Evolutionary conservation across 64 coral and sea anemone species (phyloP), one percentile per base, ranked within the genome.

Genomic region (Catalaphyllia jardinei): DNA sequence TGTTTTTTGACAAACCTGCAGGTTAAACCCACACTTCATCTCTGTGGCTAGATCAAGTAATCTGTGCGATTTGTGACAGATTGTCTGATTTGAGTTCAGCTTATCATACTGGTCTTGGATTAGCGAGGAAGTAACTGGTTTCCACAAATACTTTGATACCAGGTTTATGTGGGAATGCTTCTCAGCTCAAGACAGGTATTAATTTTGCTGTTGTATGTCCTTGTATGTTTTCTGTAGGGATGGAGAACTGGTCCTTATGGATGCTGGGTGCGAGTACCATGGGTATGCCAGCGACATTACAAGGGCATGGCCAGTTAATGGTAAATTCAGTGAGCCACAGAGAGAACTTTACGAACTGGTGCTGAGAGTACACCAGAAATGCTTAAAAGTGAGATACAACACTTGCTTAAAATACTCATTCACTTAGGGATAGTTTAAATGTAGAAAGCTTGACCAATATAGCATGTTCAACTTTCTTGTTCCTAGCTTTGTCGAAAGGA

Each of bases 261-360:
- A 99, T 82, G 91, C 93, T 52, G 97, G 97, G 14, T 93, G 97
- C 31, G 97, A 99, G 20, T 95, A 91, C 29, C 93, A 99, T 86
- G 97, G 97, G 14, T 99, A 99, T 54, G 87, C 93, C 55, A 99
- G 97, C 75, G 97, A 99, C 62, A 95, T 95, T 22, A 99, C 97
- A 15, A 90, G 97, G 62, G 93, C 91, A 4, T 99, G 97, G 97
- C 97, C 97, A 17, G 97, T 99, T 10, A 93, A 77, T 52, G 97
- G 97, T 24, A 93, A 88, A 62, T 99, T 99, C 71, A 95, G 75
- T 52, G 51, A 71, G 28, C 71, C 97, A 20, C 97, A 99, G 86
- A 88, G 84, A 86, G 62, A 99, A 54, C 88, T 99, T 8, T 99
- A 99, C 73, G 97, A 99, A 59, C 12, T 95, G 14, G 91, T 99